Evolutionary conservation across 2,113 vertebrate genomes (phyloP).

Genomic region (Scomber colias): DNA sequence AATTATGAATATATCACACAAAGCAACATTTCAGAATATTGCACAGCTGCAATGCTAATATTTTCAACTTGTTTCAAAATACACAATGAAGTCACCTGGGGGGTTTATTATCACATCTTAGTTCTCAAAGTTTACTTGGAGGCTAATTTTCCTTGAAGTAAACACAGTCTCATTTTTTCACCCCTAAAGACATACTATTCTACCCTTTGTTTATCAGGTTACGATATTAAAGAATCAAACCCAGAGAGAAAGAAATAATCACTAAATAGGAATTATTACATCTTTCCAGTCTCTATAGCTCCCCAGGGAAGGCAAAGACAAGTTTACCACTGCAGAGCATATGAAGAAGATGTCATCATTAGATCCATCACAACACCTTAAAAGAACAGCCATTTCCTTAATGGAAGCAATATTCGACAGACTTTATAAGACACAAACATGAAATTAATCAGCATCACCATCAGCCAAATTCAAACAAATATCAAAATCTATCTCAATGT

Average conservation of each 20-base stretch:
- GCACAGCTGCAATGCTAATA: neutral
- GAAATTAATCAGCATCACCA: neutral
- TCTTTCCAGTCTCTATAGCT: constrained; percentile 38
- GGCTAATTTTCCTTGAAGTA: constrained; percentile 5
- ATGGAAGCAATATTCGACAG: constrained; percentile 7
- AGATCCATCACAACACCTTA: constrained; percentile 31
- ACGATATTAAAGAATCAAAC: constrained; percentile 47
- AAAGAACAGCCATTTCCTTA: neutral
- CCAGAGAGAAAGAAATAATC: constrained; percentile 47
- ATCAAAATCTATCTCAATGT: neutral
- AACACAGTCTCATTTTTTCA: constrained; percentile 11
- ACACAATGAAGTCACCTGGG: neutral
- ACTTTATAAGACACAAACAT: neutral
- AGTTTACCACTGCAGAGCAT: constrained; percentile 28
- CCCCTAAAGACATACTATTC: constrained; percentile 31
- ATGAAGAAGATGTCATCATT: constrained; percentile 31
- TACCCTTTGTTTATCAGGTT: constrained; percentile 42
- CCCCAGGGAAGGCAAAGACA: constrained; percentile 30
- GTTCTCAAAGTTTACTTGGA: constrained; percentile 7
- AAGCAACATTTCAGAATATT: neutral
- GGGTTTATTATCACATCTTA: neutral
- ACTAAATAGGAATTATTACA: constrained; percentile 55
- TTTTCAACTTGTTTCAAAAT: neutral
- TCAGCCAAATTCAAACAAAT: constrained; percentile 4
- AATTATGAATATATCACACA: neutral